phyloP scores from a whole-genome alignment of 2,797 vertebrate genomes.

The Serranus cabrilla region DNA sequence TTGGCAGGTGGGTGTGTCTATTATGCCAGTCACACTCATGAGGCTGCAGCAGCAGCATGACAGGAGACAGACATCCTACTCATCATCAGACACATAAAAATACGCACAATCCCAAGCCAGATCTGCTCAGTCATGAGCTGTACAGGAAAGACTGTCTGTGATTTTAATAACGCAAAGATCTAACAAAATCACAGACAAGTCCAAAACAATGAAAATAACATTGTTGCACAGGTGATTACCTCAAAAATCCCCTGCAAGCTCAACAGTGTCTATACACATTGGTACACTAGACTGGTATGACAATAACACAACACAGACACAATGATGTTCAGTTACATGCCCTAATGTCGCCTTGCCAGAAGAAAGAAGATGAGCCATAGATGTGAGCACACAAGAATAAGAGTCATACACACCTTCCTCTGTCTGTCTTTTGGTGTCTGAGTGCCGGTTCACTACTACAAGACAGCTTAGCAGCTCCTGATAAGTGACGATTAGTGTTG shows the following conservation, averaged over 20 bases:
- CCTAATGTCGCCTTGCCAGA: constrained; percentile 9
- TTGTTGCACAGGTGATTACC: background rate
- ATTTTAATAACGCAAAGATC: background rate
- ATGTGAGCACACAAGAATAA: constrained; percentile 27
- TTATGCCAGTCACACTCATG: constrained; percentile 53
- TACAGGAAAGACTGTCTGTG: background rate
- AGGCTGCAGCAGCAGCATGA: constrained; percentile 52
- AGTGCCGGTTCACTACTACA: constrained; percentile 48
- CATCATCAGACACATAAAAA: constrained; percentile 25
- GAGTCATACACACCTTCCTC: constrained; percentile 64
- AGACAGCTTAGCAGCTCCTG: constrained; percentile 63
- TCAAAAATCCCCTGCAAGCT: background rate
- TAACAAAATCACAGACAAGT: constrained; percentile 2
- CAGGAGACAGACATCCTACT: constrained; percentile 41
- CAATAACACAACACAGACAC: constrained; percentile 30
- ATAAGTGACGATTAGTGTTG: constrained; percentile 66
- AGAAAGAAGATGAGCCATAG: constrained; percentile 11
- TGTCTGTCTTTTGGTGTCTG: constrained; percentile 47
- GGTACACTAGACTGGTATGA: constrained; percentile 13
- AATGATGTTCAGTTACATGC: constrained; percentile 14
- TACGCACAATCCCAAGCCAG: background rate
- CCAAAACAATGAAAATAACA: constrained; percentile 12
- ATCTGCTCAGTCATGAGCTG: constrained; percentile 22
- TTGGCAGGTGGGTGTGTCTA: constrained; percentile 67
- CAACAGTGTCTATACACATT: background rate